Conservation (phyloP, 2,888 invertebrate genomes). For the Lamellibrachia columna region DNA sequence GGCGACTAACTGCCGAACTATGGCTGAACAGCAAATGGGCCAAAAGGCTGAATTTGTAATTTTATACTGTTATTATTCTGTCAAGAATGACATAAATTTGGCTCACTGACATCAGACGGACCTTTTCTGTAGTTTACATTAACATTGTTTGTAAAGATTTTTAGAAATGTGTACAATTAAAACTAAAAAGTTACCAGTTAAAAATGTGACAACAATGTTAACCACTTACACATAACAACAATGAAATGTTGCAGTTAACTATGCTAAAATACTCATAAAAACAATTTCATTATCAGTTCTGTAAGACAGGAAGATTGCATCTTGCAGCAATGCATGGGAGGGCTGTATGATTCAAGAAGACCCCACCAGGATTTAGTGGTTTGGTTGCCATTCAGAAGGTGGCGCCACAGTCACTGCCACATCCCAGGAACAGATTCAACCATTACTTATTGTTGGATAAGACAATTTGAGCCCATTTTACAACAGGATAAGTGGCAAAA, state of each 20-base stretch:
- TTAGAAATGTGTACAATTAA: background rate
- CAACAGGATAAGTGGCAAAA: background rate
- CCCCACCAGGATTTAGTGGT: background rate
- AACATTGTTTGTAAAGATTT: background rate
- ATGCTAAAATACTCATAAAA: background rate
- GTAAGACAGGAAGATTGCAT: background rate
- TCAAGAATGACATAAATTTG: background rate
- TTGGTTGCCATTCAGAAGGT: background rate
- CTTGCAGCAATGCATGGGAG: background rate
- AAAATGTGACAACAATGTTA: background rate
- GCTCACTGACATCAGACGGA: background rate
- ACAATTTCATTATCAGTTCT: background rate
- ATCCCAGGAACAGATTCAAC: background rate
- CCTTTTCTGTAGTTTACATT: background rate
- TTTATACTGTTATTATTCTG: background rate
- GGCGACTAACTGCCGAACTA: slow-evolving; percentile 7
- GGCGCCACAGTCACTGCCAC: background rate
- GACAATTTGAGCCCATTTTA: background rate
- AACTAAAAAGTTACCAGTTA: background rate
- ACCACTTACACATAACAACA: background rate
- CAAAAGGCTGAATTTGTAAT: background rate
- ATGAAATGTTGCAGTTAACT: background rate
- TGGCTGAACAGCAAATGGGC: background rate
- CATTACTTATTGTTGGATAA: background rate
- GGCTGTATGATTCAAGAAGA: background rate